Conservation (phyloP, 1,140 invertebrate genomes). For the Bactericera cockerelli region DNA sequence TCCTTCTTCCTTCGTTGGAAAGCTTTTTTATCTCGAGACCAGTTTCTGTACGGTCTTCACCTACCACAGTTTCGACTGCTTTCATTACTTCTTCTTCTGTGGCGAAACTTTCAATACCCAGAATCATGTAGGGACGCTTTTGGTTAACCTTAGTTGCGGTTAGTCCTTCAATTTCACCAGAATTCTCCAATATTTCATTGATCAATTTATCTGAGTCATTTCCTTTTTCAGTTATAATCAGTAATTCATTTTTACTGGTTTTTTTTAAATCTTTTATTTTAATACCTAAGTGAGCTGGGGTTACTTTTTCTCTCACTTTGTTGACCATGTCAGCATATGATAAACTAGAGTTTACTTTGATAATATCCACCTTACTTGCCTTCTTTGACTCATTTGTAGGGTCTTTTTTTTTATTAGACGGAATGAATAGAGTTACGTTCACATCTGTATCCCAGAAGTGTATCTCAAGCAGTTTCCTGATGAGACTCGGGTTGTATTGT, state of each 20-base stretch:
- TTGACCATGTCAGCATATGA: neutral
- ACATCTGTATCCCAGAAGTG: neutral
- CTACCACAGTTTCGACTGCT: neutral
- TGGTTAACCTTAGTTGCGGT: neutral
- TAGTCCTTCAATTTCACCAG: neutral
- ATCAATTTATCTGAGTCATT: neutral
- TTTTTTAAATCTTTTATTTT: neutral
- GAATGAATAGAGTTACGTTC: neutral
- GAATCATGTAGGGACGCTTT: constrained; percentile 5
- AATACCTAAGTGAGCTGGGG: neutral
- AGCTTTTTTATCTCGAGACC: neutral
- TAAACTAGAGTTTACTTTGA: neutral
- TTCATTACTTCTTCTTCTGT: neutral
- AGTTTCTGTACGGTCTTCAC: neutral
- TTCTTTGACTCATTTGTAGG: neutral
- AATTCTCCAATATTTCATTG: neutral
- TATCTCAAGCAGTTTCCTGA: neutral
- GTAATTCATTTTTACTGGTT: constrained; percentile 1
- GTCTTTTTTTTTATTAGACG: neutral
- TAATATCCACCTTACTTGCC: neutral
- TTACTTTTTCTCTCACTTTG: neutral
- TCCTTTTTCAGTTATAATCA: neutral
- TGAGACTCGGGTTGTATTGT: neutral
- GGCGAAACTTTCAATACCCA: neutral
- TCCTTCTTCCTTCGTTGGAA: neutral